Evolutionary conservation across 2,113 vertebrate genomes (phyloP), one percentile per base, ranked within the genome.

Genomic region (Peromyscus polionotus): DNA sequence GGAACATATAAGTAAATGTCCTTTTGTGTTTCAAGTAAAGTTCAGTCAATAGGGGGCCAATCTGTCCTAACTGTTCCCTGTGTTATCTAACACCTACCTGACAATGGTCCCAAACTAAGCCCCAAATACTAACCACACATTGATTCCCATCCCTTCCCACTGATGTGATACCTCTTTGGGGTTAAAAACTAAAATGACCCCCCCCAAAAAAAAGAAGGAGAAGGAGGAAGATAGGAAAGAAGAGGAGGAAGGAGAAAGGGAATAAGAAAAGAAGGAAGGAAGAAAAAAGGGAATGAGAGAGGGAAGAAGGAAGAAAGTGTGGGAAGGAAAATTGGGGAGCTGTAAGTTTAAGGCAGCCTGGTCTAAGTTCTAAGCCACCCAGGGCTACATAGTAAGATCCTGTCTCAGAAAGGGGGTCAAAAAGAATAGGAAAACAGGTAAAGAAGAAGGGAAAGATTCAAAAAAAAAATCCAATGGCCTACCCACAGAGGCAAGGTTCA

Each of bases 401-500:
- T 65, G 81, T 17, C 14, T 5, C 59, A 85, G 59, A 85, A 85
- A 45, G 8, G 24, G 8, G 0, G 26, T 65, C 7, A 19, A 85
- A 42, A 85, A 28, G 31, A 45, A 63, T 28, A 72, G 70, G 70
- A 22, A 65, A 14, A 12, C 12, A 70, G 8, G 7, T 31, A 48
- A 65, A 48, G 77, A 59, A 76, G 16, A 36, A 65, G 76, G 33
- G 39, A 85, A 9, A 70, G 54, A 80, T 22, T 96, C 20, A 93
- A 31, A 93, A 85, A 26, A 93, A 31, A 93, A 85, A 85, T 17
- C 17, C 19, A 6, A 84, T 80, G 65, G 3, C 42, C 51, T 3
- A 95, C 36, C 22, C 88, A 72, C 14, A 92, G 12, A 95, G 13
- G 85, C 17, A 94, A 14, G 67, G 91, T 91, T 93, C 89, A 86